Percentiles rank a stretch among this genome's conserved stretches.
Evolutionary conservation across 2,113 vertebrate species (phyloP).

Genomic region (Xenopus borealis): DNA sequence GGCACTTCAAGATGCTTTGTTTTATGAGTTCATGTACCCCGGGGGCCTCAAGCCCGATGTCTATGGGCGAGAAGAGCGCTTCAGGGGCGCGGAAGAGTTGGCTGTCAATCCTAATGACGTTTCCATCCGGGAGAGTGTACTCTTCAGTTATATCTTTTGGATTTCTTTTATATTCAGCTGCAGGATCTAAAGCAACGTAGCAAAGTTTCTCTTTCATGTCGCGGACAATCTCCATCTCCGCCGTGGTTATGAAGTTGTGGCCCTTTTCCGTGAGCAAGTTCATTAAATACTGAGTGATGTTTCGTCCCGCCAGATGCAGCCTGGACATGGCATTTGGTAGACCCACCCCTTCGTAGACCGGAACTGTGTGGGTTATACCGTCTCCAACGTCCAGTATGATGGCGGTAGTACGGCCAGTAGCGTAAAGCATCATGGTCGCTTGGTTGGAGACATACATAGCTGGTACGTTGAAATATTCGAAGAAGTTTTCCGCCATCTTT

Average conservation of each 20-base stretch:
- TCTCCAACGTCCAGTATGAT: conserved; percentile 60
- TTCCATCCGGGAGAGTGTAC: conserved; percentile 44
- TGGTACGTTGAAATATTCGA: conserved; percentile 55
- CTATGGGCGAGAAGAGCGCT: conserved; percentile 48
- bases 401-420: conserved; percentile 53
- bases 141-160: conserved; percentile 7
- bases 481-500: conserved; percentile 56
- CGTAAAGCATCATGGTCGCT: conserved; percentile 51
- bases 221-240: conserved; percentile 50
- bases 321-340: conserved; percentile 54
- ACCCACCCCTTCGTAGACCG: conserved; percentile 59
- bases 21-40: conserved; percentile 49
- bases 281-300: conserved; percentile 57
- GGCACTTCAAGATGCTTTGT: conserved; percentile 31
- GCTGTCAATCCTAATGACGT: conserved; percentile 27
- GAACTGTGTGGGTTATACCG: conserved; percentile 53
- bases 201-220: conserved; percentile 43
- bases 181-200: conserved; percentile 51
- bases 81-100: conserved; percentile 53
- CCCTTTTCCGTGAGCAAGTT: conserved; percentile 53
- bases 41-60: conserved; percentile 25
- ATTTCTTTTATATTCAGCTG: conserved; percentile 28
- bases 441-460: conserved; percentile 59
- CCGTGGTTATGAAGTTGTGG: conserved; percentile 48
- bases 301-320: conserved; percentile 53